Evolutionary conservation across 2,113 vertebrate species (phyloP).

Genomic region (Butorides virescens): DNA sequence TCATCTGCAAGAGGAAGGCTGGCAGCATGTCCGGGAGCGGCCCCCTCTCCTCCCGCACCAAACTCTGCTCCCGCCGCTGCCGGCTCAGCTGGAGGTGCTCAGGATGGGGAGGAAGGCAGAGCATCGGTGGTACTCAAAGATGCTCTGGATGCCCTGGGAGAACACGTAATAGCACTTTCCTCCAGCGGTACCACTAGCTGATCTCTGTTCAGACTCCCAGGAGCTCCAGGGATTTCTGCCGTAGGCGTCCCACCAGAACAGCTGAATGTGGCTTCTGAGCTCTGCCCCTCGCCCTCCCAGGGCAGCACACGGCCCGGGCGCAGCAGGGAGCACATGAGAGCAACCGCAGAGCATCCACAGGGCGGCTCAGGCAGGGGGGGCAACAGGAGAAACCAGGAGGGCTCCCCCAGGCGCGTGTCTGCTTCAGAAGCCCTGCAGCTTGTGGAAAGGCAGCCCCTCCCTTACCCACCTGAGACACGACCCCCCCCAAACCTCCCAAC

Average conservation of each 20-base stretch:
- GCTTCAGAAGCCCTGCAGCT: fast-evolving
- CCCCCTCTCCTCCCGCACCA: neutral
- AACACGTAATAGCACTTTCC: neutral
- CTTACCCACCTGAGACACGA: fast-evolving
- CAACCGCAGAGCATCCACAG: fast-evolving
- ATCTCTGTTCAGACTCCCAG: neutral
- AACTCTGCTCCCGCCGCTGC: fast-evolving
- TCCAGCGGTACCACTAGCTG: neutral
- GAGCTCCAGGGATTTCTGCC: neutral
- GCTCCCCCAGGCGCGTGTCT: fast-evolving
- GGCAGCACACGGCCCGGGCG: fast-evolving
- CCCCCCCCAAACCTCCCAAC: neutral
- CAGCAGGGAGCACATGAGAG: neutral
- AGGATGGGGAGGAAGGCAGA: neutral
- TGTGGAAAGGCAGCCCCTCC: neutral
- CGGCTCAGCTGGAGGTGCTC: neutral
- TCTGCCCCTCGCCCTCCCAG: neutral
- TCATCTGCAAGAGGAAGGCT: neutral
- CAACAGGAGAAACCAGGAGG: neutral
- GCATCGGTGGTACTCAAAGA: neutral
- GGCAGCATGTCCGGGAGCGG: neutral
- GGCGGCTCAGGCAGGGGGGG: neutral
- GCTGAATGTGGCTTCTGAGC: neutral
- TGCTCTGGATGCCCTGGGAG: neutral
- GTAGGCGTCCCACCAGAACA: neutral